These are phyloP conservation scores for Diplolepis rosae DNA, from an alignment of 2,888 invertebrate species.

Conservation along the genomic window DNA sequence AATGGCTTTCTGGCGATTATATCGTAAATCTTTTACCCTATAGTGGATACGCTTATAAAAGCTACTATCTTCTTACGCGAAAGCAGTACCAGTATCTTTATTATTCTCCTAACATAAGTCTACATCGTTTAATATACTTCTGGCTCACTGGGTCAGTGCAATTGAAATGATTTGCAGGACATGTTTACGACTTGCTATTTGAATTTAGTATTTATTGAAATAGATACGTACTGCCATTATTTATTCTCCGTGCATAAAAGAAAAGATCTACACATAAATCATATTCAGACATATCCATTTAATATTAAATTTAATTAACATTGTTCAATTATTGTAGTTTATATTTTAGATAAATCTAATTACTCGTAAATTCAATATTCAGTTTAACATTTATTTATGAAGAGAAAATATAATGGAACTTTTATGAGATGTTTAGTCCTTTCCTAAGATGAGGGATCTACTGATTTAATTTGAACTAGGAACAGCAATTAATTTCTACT, in stretches of 20 bases:
- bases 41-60: not conserved
- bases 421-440: too few species aligned
- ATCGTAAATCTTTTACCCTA: slow-evolving; percentile 49
- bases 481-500: slow-evolving; percentile 58
- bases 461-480: too few species aligned
- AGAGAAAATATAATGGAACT: too few species aligned
- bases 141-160: not conserved
- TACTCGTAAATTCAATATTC: too few species aligned
- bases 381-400: too few species aligned
- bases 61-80: not conserved
- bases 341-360: too few species aligned
- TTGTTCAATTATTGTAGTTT: not conserved
- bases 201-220: slow-evolving; percentile 2
- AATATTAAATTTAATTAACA: not conserved
- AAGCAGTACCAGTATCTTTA: not conserved
- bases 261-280: not conserved
- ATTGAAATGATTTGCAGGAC: not conserved
- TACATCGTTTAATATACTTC: not conserved
- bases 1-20: slow-evolving; percentile 48
- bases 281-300: not conserved
- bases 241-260: slow-evolving; percentile 1
- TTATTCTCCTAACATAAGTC: not conserved
- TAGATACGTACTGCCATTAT: not conserved
- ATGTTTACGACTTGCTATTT: not conserved
- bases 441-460: too few species aligned